These are phyloP conservation scores for Eulemur macaco DNA, from an alignment of 2,113 vertebrate species.

Conservation along the genomic window DNA sequence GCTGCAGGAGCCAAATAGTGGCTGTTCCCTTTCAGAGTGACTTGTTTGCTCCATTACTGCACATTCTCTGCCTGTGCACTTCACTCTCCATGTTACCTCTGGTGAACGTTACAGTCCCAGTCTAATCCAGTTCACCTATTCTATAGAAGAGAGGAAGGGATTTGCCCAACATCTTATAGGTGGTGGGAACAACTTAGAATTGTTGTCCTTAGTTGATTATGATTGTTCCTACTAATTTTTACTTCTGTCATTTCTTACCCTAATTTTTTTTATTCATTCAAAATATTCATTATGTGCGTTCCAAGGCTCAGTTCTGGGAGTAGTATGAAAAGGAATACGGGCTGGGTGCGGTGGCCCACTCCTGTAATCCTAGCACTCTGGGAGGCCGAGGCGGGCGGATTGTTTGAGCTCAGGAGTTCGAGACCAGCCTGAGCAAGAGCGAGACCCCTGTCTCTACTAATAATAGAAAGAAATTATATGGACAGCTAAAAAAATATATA, in stretches of 20 bases:
- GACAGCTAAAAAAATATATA: too few species aligned
- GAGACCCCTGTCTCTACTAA: too few species aligned
- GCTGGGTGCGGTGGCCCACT: too few species aligned
- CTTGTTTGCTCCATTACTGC: neutral
- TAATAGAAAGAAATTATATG: too few species aligned
- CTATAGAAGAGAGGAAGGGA: neutral
- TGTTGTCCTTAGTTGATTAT: constrained; percentile 1
- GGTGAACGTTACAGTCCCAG: neutral
- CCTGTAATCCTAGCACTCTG: too few species aligned
- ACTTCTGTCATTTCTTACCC: neutral
- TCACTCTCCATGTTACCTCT: neutral
- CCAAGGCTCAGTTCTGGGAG: neutral
- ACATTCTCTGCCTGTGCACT: neutral
- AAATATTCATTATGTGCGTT: neutral
- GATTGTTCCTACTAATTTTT: neutral
- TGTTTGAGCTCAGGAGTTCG: too few species aligned
- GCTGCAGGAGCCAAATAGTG: neutral
- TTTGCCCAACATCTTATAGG: neutral
- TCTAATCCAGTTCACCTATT: neutral
- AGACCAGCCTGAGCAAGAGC: too few species aligned
- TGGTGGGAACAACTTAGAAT: neutral
- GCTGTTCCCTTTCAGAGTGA: neutral
- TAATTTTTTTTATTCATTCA: constrained; percentile 10
- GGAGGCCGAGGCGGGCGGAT: too few species aligned
- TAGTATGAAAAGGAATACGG: neutral